Base-by-base conservation (phyloP, 2,113 vertebrate genomes). In the Platysteira castanea region DNA sequence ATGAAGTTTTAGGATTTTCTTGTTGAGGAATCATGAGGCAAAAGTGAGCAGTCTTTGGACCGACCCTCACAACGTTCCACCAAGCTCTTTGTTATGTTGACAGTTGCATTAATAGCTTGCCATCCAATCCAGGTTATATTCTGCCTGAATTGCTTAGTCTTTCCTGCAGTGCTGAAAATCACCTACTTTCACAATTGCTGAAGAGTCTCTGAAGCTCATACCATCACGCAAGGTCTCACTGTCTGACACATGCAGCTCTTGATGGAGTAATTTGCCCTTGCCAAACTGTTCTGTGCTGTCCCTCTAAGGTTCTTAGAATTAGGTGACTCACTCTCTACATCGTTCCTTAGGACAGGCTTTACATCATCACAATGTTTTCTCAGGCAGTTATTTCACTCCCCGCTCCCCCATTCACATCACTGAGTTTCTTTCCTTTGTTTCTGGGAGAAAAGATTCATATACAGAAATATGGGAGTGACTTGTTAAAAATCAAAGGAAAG, bases 361-460 rank as follows among this genome's bases (percentile, higher is more conserved):
- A 50, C 1, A 8, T 18, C 31, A 61, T 39, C 2, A 1, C 50
- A 18, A 0, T 70, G 17, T 67, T 89, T 92, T 67, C 63, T 74
- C 21, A 35, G 19, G 60, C 26, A 1, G 0, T 68, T 85, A 39
- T 67, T 93, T 86, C 47, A 35, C 35, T 87, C 33, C 44, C 87
- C 64, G 30, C 21, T 39, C 35, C 75, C 41, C 53, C 41, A 49
- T 37, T 31, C 18, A 37, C 20, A 35, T 76, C 30, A 22, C 61
- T 70, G 65, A 89, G 31, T 83, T 95, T 85, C 67, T 67, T 93
- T 84, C 53, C 41, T 92, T 90, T 95, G 71, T 94, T 93, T 92
- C 39, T 74, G 56, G n/a, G 56, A 78, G 52, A 75, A 90, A 70
- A 75, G 27, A 70, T 59, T 81, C 10, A 56, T 87, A 68, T 30